A percentile compares a stretch with the other conserved stretches of the same genome.
These are phyloP conservation scores for Pheosia gnoma DNA, from an alignment of 2,888 invertebrate species.

Conservation along the genomic window DNA sequence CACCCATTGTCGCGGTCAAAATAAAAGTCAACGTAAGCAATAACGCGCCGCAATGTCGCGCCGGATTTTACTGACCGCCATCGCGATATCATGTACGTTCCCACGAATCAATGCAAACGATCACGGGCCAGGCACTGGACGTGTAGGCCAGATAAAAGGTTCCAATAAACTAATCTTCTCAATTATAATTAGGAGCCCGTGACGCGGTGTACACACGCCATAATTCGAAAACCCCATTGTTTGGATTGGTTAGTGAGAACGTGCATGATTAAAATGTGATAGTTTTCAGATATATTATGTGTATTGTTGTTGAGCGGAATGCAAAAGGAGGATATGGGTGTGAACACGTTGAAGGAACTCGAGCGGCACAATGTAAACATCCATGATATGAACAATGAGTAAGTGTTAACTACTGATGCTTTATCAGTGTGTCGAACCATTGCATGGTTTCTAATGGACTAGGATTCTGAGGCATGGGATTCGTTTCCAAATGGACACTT, in stretches of 20 bases:
- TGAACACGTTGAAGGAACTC: constrained; percentile 61
- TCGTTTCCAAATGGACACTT: neutral
- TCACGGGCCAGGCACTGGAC: constrained; percentile 55
- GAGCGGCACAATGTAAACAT: constrained; percentile 66
- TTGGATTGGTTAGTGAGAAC: constrained; percentile 9
- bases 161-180: constrained; percentile 54
- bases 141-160: constrained; percentile 75
- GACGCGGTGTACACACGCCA: neutral
- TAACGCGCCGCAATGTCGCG: constrained; percentile 67
- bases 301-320: constrained; percentile 71
- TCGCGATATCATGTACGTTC: constrained; percentile 78
- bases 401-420: constrained; percentile 40
- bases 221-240: no score
- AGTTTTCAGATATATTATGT: constrained; percentile 75
- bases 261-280: constrained; percentile 33
- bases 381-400: constrained; percentile 66
- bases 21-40: constrained; percentile 49
- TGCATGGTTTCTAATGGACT: constrained; percentile 1
- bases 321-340: constrained; percentile 72
- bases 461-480: neutral
- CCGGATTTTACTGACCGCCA: constrained; percentile 60
- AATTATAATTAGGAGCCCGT: constrained; percentile 24
- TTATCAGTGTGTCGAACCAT: constrained; percentile 11
- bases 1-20: constrained; percentile 18
- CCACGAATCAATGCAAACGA: constrained; percentile 52